Percentiles rank a stretch among this genome's conserved stretches.
Evolutionary conservation across 1,140 invertebrate species (phyloP).

Genomic region (Myzus persicae): DNA sequence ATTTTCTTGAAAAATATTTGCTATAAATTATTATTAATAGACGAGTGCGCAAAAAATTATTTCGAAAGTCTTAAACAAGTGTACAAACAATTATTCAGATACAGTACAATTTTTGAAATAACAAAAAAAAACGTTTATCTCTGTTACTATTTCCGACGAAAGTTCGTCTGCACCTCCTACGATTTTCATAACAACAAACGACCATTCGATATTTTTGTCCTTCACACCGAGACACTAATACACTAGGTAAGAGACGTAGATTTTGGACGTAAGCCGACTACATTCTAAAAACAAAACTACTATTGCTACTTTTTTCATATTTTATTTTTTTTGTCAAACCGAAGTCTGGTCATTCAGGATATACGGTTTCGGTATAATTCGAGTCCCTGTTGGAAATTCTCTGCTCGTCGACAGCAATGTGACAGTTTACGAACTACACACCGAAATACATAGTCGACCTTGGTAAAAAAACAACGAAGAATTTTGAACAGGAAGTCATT

Average conservation of each 20-base stretch:
- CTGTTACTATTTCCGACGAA: background rate
- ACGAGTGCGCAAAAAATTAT: too few species aligned
- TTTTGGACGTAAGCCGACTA: slow-evolving; percentile 37
- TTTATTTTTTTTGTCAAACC: background rate
- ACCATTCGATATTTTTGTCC: slow-evolving; percentile 38
- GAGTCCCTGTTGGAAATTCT: slow-evolving; percentile 9
- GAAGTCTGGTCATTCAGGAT: background rate
- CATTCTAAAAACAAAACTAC: slow-evolving; percentile 37
- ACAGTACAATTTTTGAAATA: background rate
- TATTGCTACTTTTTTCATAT: background rate
- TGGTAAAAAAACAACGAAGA: background rate
- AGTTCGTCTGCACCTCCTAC: background rate
- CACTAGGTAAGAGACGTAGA: background rate
- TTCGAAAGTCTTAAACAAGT: too few species aligned
- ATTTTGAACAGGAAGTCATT: slow-evolving; percentile 31
- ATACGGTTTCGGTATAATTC: background rate
- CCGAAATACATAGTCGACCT: slow-evolving; percentile 1
- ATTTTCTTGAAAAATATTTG: too few species aligned
- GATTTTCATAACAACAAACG: background rate
- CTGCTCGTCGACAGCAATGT: background rate
- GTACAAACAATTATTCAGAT: background rate
- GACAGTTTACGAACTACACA: slow-evolving; percentile 7
- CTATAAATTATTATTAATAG: too few species aligned
- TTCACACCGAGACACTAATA: background rate
- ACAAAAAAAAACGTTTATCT: background rate